Conservation (phyloP, 2,888 invertebrate species). For the Cremastinae sp. region DNA sequence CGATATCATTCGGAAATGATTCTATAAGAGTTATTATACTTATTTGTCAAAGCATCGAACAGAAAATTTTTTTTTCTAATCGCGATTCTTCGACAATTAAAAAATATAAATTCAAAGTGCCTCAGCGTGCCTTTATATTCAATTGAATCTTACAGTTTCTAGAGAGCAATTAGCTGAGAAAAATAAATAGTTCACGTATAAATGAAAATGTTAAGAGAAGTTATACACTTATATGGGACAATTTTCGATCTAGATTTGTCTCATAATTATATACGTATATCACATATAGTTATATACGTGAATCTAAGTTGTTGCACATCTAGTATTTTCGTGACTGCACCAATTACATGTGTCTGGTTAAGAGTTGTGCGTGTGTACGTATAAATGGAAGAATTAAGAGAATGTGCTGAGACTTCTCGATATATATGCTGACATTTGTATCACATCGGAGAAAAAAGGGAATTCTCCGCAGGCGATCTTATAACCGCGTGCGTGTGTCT, state of each 20-base stretch:
- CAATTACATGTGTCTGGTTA: constrained; percentile 13
- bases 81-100: too few species aligned
- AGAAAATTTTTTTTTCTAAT: too few species aligned
- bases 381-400: constrained; percentile 5
- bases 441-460: background rate
- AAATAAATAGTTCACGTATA: background rate
- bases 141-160: too few species aligned
- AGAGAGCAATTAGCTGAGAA: too few species aligned
- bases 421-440: constrained; percentile 24
- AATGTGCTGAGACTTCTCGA: background rate
- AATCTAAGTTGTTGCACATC: constrained; percentile 33
- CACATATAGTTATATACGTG: background rate
- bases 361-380: constrained; percentile 2
- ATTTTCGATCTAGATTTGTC: background rate
- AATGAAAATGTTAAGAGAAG: constrained; percentile 22
- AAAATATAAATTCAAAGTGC: too few species aligned
- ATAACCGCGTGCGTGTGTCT: background rate
- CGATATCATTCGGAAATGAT: too few species aligned
- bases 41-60: too few species aligned
- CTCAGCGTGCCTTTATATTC: too few species aligned
- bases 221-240: constrained; percentile 19
- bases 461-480: background rate
- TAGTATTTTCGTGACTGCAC: constrained; percentile 10
- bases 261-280: constrained; percentile 24
- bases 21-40: too few species aligned